Conservation (phyloP, 2,797 vertebrate species). For the Amblyraja radiata region DNA sequence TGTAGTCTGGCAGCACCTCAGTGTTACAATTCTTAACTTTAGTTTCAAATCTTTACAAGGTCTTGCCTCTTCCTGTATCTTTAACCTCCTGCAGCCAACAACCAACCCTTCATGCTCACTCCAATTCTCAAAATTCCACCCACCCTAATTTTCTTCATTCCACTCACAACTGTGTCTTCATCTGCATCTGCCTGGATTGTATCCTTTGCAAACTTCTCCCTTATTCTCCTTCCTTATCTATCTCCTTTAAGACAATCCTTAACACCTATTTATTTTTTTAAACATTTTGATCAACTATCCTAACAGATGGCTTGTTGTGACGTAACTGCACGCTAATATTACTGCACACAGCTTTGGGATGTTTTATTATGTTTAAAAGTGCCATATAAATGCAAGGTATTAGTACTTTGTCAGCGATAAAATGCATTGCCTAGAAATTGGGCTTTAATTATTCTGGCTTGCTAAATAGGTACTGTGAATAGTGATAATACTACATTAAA, state of each 20-base stretch:
- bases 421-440: too few species aligned
- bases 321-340: not conserved
- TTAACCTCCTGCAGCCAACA: not conserved
- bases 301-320: not conserved
- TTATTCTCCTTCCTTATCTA: not conserved
- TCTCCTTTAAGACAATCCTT: not conserved
- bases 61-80: too few species aligned
- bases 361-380: not conserved
- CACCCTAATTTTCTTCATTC: not conserved
- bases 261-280: not conserved
- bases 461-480: too few species aligned
- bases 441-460: too few species aligned
- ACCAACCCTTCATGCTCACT: not conserved
- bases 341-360: not conserved
- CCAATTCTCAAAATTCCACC: not conserved
- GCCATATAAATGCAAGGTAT: too few species aligned
- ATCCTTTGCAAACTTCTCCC: not conserved
- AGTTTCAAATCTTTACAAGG: not conserved
- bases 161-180: not conserved
- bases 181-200: not conserved
- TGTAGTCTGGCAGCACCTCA: not conserved
- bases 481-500: too few species aligned
- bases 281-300: not conserved
- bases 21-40: not conserved
- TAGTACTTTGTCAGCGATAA: not conserved